Evolutionary conservation across 2,113 vertebrate species (phyloP), one percentile per base, ranked within the genome.

Genomic region (Mus spicilegus): DNA sequence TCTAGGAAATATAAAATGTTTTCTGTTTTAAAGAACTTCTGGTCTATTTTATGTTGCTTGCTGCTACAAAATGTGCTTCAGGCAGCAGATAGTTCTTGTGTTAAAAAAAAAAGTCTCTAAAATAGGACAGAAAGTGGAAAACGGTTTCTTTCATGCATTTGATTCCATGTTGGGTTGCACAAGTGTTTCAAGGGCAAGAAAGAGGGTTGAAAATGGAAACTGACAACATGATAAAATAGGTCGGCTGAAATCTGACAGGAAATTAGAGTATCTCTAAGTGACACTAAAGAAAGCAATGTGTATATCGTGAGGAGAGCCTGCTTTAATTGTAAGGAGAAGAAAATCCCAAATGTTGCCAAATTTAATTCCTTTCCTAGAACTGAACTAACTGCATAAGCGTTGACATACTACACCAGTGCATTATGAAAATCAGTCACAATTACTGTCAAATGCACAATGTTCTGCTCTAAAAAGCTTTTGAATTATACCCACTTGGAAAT

Each of bases 331-430:
- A 39, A 61, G 36, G 81, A 97, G 93, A 86, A 80, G 65, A 94
- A 91, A 97, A 96, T n/a, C 19, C 73, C 17, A 95, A 94, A 85
- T 90, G 96, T 98, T 98, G 61, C 89, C 97, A 92, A 90, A 97
- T 95, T 97, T 98, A 76, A 98, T 97, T 96, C 97, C 63, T 81
- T 98, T 96, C 96, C 94, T 88, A 97, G 94, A 98, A 98, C 97
- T 97, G 98, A 98, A 98, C 94, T 96, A 97, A 97, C 95, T 97
- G 80, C 80, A 85, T 85, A 90, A 94, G 93, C 97, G 92, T 65
- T 98, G 98, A 97, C 87, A 95, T 22, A 28, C 88, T 97, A 85
- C 90, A 95, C 85, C 92, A 91, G 61, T 96, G 85, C 93, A 96
- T 90, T 98, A 95, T 77, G 95, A 96, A 98, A 97, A 92, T 96